Conservation (phyloP, 2,113 vertebrate genomes). For the Tautogolabrus adspersus region DNA sequence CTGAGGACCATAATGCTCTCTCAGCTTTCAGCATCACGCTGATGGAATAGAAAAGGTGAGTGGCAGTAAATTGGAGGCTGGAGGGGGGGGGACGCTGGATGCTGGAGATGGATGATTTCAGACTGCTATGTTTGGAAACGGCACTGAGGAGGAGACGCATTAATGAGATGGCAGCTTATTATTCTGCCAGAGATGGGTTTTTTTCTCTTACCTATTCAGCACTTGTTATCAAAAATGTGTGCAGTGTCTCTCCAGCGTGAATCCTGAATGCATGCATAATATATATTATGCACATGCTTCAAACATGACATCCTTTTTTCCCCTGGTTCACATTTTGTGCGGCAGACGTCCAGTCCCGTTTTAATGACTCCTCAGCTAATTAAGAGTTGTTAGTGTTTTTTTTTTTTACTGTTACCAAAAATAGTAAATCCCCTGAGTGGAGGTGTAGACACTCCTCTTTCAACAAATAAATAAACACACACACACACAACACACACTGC, state of each 20-base stretch:
- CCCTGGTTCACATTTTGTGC: constrained; percentile 1
- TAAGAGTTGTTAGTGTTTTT: constrained; percentile 18
- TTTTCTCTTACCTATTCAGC: constrained; percentile 28
- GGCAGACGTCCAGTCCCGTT: constrained; percentile 11
- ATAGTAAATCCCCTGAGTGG: constrained; percentile 21
- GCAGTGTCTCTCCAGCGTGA: not conserved
- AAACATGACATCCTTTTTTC: constrained; percentile 1
- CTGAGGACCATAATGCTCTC: constrained; percentile 56
- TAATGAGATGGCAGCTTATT: constrained; percentile 70
- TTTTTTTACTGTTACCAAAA: constrained; percentile 20
- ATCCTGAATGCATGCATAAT: not conserved
- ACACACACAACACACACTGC: constrained; percentile 5
- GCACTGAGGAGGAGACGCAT: constrained; percentile 38
- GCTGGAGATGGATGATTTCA: constrained; percentile 60
- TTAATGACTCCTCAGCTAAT: constrained; percentile 22
- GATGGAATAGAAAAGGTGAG: constrained; percentile 71
- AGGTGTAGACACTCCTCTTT: constrained; percentile 14
- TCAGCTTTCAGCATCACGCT: constrained; percentile 68
- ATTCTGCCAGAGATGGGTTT: constrained; percentile 42
- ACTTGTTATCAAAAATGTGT: constrained; percentile 1
- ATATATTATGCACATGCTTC: constrained; percentile 14
- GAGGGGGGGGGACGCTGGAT: not conserved
- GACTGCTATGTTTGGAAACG: constrained; percentile 52
- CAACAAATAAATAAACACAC: constrained; percentile 14
- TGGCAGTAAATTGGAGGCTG: constrained; percentile 58